Conservation (phyloP, 2,888 invertebrate species). For the Eupithecia exiguata region DNA sequence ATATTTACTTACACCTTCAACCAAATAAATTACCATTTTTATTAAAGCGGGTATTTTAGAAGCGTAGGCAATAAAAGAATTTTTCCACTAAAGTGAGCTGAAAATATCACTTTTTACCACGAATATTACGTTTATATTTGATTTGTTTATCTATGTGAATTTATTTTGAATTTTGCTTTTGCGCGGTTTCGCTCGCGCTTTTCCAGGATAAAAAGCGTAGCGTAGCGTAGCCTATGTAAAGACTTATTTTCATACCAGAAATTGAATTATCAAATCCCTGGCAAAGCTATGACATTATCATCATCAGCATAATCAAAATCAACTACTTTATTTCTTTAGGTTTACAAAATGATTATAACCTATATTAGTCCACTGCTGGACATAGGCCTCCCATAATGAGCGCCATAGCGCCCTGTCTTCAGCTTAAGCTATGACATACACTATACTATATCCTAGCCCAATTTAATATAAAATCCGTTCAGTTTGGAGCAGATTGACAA, state of each 20-base stretch:
- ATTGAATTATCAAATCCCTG: not conserved
- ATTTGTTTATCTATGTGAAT: not conserved
- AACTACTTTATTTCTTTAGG: too few relatives aligned
- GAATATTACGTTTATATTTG: not conserved
- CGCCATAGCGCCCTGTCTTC: too few relatives aligned
- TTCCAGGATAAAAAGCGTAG: not conserved
- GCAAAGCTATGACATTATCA: too few relatives aligned
- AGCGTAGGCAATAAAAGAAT: not conserved
- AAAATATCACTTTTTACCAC: not conserved
- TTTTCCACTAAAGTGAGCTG: not conserved
- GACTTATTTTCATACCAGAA: not conserved
- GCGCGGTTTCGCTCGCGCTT: not conserved
- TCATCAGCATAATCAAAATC: too few relatives aligned
- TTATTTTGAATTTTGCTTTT: not conserved
- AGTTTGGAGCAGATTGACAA: too few relatives aligned
- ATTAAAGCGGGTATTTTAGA: not conserved
- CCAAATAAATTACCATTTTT: conserved; percentile 12
- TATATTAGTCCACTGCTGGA: too few relatives aligned
- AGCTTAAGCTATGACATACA: too few relatives aligned
- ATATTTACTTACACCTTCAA: conserved; percentile 8
- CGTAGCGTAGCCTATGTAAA: too few relatives aligned
- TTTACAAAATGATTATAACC: too few relatives aligned
- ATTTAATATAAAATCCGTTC: too few relatives aligned
- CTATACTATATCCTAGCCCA: too few relatives aligned
- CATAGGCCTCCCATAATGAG: too few relatives aligned